phyloP scores from a whole-genome alignment of 2,797 vertebrate species.

The Lepilemur septentrionalis region DNA sequence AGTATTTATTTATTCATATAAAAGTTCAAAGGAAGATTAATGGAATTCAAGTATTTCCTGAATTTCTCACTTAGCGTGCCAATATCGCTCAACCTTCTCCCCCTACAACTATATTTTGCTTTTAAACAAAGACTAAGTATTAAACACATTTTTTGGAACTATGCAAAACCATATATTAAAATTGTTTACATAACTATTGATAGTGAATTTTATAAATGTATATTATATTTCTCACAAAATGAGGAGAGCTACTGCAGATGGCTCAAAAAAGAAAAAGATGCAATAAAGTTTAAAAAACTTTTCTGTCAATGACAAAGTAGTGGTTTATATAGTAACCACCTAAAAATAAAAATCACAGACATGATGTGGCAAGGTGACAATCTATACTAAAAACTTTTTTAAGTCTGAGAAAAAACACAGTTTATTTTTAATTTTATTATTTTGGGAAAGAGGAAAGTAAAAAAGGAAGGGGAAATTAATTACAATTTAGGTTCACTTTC shows the following conservation, averaged over 20 bases:
- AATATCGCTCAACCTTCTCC: neutral
- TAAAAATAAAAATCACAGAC: neutral
- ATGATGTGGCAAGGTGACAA: neutral
- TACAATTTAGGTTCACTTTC: neutral
- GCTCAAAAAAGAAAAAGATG: neutral
- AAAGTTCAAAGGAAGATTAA: constrained; percentile 33
- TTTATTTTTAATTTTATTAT: neutral
- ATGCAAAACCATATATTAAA: neutral
- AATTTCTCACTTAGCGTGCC: neutral
- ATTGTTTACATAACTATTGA: neutral
- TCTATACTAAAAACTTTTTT: neutral
- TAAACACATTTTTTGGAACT: constrained; percentile 17
- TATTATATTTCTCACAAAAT: neutral
- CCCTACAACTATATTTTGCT: neutral
- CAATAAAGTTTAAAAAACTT: neutral
- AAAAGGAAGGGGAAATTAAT: neutral
- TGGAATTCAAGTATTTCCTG: neutral
- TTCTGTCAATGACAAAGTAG: neutral
- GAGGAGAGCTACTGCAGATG: neutral
- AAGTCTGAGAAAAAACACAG: neutral
- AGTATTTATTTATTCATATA: neutral
- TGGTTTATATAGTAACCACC: neutral
- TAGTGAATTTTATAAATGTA: neutral
- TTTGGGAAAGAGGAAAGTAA: neutral
- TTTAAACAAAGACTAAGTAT: neutral